Evolutionary conservation across 1,140 invertebrate genomes (phyloP), one percentile per base, ranked within the genome.

Genomic region (Macrobrachium nipponense): DNA sequence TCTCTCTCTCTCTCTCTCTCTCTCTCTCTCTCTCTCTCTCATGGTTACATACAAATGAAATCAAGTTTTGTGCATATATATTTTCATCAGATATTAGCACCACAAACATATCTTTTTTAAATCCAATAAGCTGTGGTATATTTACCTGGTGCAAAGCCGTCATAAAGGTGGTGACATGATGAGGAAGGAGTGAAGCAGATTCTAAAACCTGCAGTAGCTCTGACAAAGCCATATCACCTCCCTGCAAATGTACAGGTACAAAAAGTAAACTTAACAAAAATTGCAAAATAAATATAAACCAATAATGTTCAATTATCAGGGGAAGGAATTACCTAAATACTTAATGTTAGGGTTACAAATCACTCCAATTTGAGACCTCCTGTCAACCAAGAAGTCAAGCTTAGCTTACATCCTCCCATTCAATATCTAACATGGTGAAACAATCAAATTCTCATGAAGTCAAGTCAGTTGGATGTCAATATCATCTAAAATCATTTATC

Each of bases 121-220:
- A 11, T 14, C 12, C 20, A 0, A 27, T 18, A 20, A 70, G 15
- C 12, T 18, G 8, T 11, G 23, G 8, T 4, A 80, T 43, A 62
- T 15, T 17, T 64, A 86, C 84, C 77, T 86, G 77, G 62, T 86
- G 84, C 18, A 86, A 72, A 12, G 84, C 77, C 10, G 64, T 80
- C 77, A 86, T 86, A 76, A 86, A 86, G 18, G 84, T n/a, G n/a
- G 77, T 86, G 84, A 86, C 60, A 58, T 86, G 84, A 51, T 72
- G 70, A 2, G 84, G 68, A 43, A 86, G 78, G 43, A 86, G 84
- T 62, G 84, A 60, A 10, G 77, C 70, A 43, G 84, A 68, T 43
- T 86, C 84, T 61, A 86, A 62, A 20, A 86, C 78, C 27, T 79
- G 64, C 51, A 86, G 78, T 15, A 86, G 27, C 27, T 86, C 77